Conservation (phyloP, 2,888 invertebrate species). For the Boloria euphrosyne region DNA sequence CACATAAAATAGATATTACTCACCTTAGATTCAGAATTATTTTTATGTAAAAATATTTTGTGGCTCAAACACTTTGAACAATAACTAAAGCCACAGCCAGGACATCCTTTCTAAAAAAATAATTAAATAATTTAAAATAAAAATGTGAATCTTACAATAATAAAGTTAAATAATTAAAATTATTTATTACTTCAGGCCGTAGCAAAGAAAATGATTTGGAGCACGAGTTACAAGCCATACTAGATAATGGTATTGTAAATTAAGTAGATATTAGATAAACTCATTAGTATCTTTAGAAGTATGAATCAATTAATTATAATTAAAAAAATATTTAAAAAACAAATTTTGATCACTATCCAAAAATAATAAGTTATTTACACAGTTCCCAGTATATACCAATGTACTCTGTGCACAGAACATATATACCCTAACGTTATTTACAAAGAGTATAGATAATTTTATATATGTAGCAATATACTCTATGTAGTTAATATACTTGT, state of each 20-base stretch:
- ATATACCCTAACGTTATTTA: too few species aligned
- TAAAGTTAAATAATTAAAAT: not conserved
- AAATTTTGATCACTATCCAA: too few species aligned
- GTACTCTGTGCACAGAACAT: too few species aligned
- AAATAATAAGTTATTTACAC: too few species aligned
- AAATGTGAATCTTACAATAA: not conserved
- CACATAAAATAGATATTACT: conserved; percentile 77
- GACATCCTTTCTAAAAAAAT: conserved; percentile 89
- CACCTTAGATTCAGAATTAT: conserved; percentile 85
- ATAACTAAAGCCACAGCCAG: conserved; percentile 91
- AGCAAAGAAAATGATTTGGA: conserved; percentile 86
- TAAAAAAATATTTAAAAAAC: not conserved
- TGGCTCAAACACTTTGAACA: conserved; percentile 91
- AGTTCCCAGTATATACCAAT: too few species aligned
- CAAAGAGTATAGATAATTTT: too few species aligned
- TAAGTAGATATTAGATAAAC: too few species aligned
- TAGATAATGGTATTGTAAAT: too few species aligned
- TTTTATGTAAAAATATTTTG: conserved; percentile 85
- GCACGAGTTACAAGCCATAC: conserved; percentile 89
- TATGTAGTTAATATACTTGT: too few species aligned
- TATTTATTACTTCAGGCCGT: conserved; percentile 84
- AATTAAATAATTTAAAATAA: not conserved
- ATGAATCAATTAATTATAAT: not conserved
- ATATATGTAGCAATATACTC: too few species aligned
- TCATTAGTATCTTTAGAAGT: too few species aligned